These are phyloP conservation scores for Megaleporinus macrocephalus DNA, from an alignment of 2,113 vertebrate genomes.

Conservation along the genomic window DNA sequence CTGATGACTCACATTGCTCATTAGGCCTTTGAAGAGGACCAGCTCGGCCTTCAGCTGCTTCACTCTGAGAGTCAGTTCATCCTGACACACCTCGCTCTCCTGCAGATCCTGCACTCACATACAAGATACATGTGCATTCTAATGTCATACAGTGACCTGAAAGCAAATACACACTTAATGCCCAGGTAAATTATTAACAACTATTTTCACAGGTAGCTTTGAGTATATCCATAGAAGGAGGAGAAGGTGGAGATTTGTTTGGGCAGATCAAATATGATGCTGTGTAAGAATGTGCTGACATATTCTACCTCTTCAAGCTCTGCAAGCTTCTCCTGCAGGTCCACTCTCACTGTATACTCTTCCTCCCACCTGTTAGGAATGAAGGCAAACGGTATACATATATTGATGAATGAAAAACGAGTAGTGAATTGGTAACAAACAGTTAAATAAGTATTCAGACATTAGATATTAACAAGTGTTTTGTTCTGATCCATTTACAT, in stretches of 20 bases:
- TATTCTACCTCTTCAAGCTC: conserved; percentile 72
- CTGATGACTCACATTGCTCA: conserved; percentile 87
- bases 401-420: background rate
- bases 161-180: background rate
- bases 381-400: background rate
- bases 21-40: conserved; percentile 93
- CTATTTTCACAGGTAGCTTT: background rate
- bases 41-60: conserved; percentile 92
- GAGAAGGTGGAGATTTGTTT: background rate
- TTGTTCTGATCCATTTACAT: too few species aligned
- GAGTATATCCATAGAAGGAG: background rate
- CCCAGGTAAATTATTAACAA: background rate
- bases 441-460: too few species aligned
- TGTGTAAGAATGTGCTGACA: background rate
- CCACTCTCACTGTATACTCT: conserved; percentile 70
- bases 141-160: background rate
- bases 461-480: too few species aligned
- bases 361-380: conserved; percentile 71
- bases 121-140: conserved; percentile 2
- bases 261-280: background rate
- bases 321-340: conserved; percentile 72
- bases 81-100: conserved; percentile 90
- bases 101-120: conserved; percentile 84
- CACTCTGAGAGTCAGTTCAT: conserved; percentile 88
- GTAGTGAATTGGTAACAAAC: too few species aligned